phyloP scores from a whole-genome alignment of 2,888 invertebrate genomes.

The Eupithecia subumbrata region DNA sequence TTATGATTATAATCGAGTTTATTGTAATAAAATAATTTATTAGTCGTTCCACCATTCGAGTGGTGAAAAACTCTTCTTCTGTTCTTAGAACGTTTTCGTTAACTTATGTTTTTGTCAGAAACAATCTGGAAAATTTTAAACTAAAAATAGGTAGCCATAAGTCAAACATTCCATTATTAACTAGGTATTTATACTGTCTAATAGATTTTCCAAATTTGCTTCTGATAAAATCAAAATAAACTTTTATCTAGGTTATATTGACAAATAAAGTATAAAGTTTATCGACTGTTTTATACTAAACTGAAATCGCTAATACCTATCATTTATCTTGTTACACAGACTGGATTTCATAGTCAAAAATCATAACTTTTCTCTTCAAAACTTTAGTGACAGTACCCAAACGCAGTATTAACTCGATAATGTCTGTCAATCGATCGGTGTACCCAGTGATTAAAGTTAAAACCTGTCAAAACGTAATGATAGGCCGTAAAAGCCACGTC shows the following conservation, averaged over 20 bases:
- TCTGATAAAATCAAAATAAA: constrained; percentile 53
- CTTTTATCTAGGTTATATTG: constrained; percentile 67
- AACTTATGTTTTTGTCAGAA: constrained; percentile 36
- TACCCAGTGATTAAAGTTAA: neutral
- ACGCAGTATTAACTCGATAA: neutral
- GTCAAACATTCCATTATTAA: neutral
- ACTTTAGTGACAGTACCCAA: neutral
- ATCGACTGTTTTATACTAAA: constrained; percentile 71
- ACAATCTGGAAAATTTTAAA: constrained; percentile 16
- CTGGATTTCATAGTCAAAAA: constrained; percentile 13
- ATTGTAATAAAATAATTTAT: constrained; percentile 45
- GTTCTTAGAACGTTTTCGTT: constrained; percentile 76
- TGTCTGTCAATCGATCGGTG: neutral
- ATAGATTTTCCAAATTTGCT: constrained; percentile 27
- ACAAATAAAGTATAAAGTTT: constrained; percentile 75
- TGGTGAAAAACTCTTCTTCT: constrained; percentile 70
- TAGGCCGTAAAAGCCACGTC: neutral
- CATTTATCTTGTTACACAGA: constrained; percentile 28
- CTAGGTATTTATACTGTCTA: neutral
- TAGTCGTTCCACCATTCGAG: constrained; percentile 64
- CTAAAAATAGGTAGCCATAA: neutral
- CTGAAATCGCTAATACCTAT: constrained; percentile 28
- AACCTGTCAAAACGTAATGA: neutral
- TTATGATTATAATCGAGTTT: constrained; percentile 52
- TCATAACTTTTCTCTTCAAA: neutral